Conservation (phyloP, 2,113 vertebrate genomes). For the Mohoua ochrocephala region DNA sequence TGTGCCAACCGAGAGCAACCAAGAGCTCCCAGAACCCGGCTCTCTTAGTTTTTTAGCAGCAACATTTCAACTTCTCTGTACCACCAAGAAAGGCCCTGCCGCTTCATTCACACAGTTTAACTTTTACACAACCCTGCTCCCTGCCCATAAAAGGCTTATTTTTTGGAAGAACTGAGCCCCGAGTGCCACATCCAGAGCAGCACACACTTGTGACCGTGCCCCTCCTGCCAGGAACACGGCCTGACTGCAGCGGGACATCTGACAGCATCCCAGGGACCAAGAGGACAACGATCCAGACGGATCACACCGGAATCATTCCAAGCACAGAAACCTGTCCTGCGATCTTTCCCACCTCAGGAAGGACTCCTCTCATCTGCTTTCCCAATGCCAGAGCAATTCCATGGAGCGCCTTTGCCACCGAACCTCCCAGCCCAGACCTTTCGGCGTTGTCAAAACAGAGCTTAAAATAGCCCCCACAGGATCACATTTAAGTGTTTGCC, state of each 20-base stretch:
- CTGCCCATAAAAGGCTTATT: background rate
- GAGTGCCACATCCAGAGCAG: background rate
- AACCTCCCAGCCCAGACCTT: background rate
- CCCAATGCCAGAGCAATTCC: background rate
- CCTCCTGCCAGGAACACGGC: background rate
- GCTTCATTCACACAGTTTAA: background rate
- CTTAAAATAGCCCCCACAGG: background rate
- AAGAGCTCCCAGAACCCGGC: background rate
- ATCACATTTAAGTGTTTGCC: background rate
- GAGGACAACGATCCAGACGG: background rate
- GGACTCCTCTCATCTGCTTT: background rate
- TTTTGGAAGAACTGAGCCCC: background rate
- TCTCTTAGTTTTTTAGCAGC: background rate
- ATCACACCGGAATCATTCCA: background rate
- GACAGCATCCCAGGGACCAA: background rate
- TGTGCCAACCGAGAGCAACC: background rate
- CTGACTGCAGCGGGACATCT: background rate
- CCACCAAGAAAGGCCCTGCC: background rate
- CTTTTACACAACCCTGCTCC: background rate
- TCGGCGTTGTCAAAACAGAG: conserved; percentile 24
- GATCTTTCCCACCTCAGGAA: background rate
- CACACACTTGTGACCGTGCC: background rate
- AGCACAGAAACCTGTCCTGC: background rate
- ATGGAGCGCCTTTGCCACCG: background rate
- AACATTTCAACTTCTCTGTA: background rate